A percentile compares a stretch with the other conserved stretches of the same genome.
phyloP scores from a whole-genome alignment of 2,888 invertebrate species.

The Trichogramma evanescens region DNA sequence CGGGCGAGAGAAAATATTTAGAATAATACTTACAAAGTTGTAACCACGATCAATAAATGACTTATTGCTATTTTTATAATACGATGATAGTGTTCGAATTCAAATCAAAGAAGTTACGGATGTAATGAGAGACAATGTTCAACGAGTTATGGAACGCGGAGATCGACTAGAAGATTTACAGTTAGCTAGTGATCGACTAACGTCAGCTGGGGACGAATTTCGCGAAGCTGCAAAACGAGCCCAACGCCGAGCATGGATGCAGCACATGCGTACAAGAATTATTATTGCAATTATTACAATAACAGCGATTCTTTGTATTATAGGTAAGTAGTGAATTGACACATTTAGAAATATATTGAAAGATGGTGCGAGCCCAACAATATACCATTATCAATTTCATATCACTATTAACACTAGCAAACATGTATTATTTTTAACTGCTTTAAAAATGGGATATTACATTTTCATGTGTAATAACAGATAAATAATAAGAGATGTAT shows the following conservation, averaged over 20 bases:
- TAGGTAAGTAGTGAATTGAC: conserved; percentile 33
- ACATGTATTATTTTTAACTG: too few relatives aligned
- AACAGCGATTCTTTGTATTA: conserved; percentile 35
- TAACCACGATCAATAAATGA: conserved; percentile 4
- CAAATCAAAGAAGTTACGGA: conserved; percentile 45
- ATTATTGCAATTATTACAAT: conserved; percentile 33
- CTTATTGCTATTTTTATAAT: conserved; percentile 4
- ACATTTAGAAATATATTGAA: background rate
- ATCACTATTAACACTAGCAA: background rate
- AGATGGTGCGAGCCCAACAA: background rate
- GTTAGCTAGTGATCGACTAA: conserved; percentile 41
- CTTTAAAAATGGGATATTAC: too few relatives aligned
- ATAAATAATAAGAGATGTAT: too few relatives aligned
- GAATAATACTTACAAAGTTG: background rate
- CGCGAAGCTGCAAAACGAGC: conserved; percentile 39
- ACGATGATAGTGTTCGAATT: conserved; percentile 35
- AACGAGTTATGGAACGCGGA: conserved; percentile 44
- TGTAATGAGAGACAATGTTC: conserved; percentile 44
- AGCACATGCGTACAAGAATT: conserved; percentile 37
- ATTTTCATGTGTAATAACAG: too few relatives aligned
- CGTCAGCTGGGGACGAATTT: conserved; percentile 38
- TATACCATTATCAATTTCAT: background rate
- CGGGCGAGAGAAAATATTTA: too few relatives aligned
- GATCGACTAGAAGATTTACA: conserved; percentile 44
- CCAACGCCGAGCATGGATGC: conserved; percentile 40